Percentiles rank a stretch among this genome's conserved stretches.
phyloP scores from a whole-genome alignment of 1,140 invertebrate species.

The Eurytemora carolleeae region DNA sequence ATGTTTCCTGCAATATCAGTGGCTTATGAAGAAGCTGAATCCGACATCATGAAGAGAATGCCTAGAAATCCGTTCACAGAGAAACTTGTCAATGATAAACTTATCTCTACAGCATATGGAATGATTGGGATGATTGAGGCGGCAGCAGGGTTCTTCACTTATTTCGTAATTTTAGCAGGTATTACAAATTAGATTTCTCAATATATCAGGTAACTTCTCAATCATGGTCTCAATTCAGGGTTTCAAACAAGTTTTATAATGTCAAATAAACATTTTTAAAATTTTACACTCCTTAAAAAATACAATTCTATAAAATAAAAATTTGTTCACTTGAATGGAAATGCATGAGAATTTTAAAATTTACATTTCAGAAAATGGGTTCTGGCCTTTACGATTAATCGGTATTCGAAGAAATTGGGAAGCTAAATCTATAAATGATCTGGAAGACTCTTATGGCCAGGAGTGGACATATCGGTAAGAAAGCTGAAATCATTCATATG shows the following conservation, averaged over 20 bases:
- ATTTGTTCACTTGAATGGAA: no score
- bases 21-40: slow-evolving; percentile 92
- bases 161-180: slow-evolving; percentile 37
- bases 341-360: no score
- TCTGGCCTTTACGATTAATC: slow-evolving; percentile 29
- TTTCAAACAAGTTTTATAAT: no score
- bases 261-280: no score
- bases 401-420: slow-evolving; percentile 35
- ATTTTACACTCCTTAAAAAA: no score
- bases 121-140: slow-evolving; percentile 34
- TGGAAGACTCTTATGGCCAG: slow-evolving; percentile 37
- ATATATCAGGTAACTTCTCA: no score
- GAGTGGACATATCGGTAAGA: slow-evolving; percentile 43
- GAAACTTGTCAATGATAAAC: slow-evolving; percentile 85
- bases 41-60: slow-evolving; percentile 96
- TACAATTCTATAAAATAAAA: no score
- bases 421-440: slow-evolving; percentile 33
- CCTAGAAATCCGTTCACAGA: slow-evolving; percentile 84
- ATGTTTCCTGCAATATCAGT: slow-evolving; percentile 97
- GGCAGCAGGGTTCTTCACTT: slow-evolving; percentile 32
- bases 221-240: no score
- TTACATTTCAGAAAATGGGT: slow-evolving; percentile 42
- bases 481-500: no score
- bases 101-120: slow-evolving; percentile 32
- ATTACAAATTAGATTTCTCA: no score